A percentile compares a stretch with the other conserved stretches of the same genome.
Evolutionary conservation across 2,888 invertebrate genomes (phyloP).

Genomic region (Eubasilissa splendida): DNA sequence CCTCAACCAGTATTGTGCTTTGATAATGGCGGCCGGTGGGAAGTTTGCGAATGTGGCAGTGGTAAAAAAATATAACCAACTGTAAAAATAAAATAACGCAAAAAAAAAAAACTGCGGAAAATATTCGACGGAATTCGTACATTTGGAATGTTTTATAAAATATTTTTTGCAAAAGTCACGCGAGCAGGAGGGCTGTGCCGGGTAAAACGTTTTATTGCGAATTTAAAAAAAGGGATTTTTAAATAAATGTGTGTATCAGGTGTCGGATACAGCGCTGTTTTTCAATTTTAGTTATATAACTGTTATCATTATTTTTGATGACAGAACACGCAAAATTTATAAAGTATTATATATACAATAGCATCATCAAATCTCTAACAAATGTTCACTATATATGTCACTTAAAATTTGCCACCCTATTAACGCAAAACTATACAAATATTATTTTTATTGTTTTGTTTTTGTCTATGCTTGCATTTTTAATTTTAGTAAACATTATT

Average conservation of each 20-base stretch:
- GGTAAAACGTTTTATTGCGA: background rate
- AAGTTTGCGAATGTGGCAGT: conserved; percentile 9
- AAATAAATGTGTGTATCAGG: background rate
- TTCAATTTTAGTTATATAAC: no score
- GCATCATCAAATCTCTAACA: no score
- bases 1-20: background rate
- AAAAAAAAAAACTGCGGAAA: conserved; percentile 3
- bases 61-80: background rate
- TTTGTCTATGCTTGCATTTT: no score
- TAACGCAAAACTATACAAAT: no score
- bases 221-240: background rate
- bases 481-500: no score
- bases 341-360: no score
- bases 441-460: no score
- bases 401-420: no score
- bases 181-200: background rate
- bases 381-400: no score
- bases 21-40: conserved; percentile 17
- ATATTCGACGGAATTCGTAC: conserved; percentile 13
- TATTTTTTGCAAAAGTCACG: background rate
- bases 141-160: background rate
- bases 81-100: background rate
- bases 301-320: background rate
- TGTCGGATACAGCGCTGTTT: no score
- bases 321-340: background rate